Percentiles rank a stretch among this genome's conserved stretches.
These are phyloP conservation scores for Cossypha caffra DNA, from an alignment of 2,797 vertebrate genomes.

Conservation along the genomic window DNA sequence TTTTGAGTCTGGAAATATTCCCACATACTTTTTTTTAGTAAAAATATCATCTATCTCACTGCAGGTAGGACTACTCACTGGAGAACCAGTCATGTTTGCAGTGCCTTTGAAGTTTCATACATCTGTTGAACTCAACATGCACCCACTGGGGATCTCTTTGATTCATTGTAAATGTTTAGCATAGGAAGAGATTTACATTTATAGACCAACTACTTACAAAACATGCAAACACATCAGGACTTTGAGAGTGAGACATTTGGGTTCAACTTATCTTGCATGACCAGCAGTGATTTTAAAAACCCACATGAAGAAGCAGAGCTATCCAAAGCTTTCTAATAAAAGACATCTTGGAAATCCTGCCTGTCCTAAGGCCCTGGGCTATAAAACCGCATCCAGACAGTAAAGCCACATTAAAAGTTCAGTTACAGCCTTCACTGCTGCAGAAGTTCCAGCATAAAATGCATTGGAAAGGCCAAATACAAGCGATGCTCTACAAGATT, in stretches of 20 bases:
- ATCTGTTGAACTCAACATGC: not conserved
- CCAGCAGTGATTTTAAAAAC: not conserved
- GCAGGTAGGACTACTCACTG: not conserved
- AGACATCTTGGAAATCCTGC: not conserved
- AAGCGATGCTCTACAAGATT: not conserved
- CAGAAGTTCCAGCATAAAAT: not conserved
- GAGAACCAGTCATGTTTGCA: not conserved
- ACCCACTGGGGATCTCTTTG: not conserved
- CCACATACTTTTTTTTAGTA: not conserved
- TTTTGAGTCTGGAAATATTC: not conserved
- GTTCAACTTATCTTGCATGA: not conserved
- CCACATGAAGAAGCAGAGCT: not conserved
- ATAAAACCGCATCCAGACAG: not conserved
- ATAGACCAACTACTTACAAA: not conserved
- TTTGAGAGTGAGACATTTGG: not conserved
- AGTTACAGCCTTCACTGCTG: not conserved
- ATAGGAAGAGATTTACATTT: not conserved
- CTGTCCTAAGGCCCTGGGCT: not conserved
- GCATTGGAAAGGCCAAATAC: not conserved
- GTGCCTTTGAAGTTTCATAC: not conserved
- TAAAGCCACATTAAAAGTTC: not conserved
- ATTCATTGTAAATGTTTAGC: not conserved
- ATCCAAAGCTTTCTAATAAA: not conserved
- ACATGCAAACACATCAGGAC: not conserved
- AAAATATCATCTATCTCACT: not conserved